Base-by-base conservation (phyloP, 2,888 invertebrate species). In the Amphimallon solstitiale region DNA sequence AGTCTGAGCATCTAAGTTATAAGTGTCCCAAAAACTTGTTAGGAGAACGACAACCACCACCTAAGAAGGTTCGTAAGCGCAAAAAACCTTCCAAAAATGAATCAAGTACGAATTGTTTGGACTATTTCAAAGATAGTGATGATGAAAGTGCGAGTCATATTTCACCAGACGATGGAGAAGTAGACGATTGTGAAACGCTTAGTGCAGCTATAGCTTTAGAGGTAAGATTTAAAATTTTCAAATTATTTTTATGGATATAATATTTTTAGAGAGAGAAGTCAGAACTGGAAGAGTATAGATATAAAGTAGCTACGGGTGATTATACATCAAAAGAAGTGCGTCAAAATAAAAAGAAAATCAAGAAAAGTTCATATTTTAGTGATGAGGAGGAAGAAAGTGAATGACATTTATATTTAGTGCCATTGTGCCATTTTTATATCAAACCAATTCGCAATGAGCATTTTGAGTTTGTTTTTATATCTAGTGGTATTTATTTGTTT, bases 1-100 rank as follows among this genome's bases (percentile, higher is more conserved):
- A 89, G 75, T 81, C 81, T 65, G 92, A 91, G 0, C 92, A 92
- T 78, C 80, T 92, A 52, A 92, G 92, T 68, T 92, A 92, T 75
- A 84, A 85, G 43, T 92, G 92, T 74, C 85, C 86, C 0, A 86
- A 86, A 71, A 92, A 93, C 81, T 82, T 89, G 9, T 81, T 92
- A 3, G 92, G 92, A 0, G 85, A 86, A 38, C 81, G 92, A 70
- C 85, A 87, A 71, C 90, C 89, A 9, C 91, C 90, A 6, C 86
- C 87, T 5, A 88, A 87, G 74, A 87, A 87, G 72, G 71, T 78
- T 14, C 72, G 79, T 21, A 79, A 80, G 63, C 68, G 81, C 14
- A 81, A 79, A 67, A 80, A 79, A 29, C 63, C 1, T 17, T 9
- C 21, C 14, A 2, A 38, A 37, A 6, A 29, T 3, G 38, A 49